Conservation (phyloP, 2,888 invertebrate genomes). For the Lumbricus terrestris region DNA sequence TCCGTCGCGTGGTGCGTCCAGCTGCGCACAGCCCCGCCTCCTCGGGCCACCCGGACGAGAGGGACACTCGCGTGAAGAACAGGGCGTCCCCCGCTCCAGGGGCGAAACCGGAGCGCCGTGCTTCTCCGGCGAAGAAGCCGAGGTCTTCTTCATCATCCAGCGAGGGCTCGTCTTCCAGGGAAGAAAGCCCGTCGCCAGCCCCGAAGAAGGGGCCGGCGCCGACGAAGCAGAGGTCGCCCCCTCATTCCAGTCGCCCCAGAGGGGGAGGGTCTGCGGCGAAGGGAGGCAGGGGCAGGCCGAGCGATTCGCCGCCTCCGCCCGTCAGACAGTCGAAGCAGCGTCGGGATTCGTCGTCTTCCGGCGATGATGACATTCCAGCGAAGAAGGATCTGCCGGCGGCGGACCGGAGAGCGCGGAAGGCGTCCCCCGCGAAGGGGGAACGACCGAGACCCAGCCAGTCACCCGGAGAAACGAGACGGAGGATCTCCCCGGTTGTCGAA, state of each 20-base stretch:
- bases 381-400: not conserved
- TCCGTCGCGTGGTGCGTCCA: not conserved
- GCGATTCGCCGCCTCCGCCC: not conserved
- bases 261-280: not conserved
- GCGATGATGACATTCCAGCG: not conserved
- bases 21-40: not conserved
- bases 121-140: not conserved
- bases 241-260: not conserved
- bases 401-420: not conserved
- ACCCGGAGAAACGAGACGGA: not conserved
- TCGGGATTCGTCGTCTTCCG: not conserved
- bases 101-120: not conserved
- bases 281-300: not conserved
- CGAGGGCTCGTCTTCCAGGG: not conserved
- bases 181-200: not conserved
- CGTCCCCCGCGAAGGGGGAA: not conserved
- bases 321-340: not conserved
- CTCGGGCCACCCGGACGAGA: conserved; percentile 6
- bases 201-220: not conserved
- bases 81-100: not conserved
- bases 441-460: not conserved
- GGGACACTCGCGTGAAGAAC: not conserved
- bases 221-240: not conserved
- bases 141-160: not conserved
- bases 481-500: not conserved